Evolutionary conservation across 2,888 invertebrate genomes (phyloP).

Genomic region (Leptarthrus brevirostris): DNA sequence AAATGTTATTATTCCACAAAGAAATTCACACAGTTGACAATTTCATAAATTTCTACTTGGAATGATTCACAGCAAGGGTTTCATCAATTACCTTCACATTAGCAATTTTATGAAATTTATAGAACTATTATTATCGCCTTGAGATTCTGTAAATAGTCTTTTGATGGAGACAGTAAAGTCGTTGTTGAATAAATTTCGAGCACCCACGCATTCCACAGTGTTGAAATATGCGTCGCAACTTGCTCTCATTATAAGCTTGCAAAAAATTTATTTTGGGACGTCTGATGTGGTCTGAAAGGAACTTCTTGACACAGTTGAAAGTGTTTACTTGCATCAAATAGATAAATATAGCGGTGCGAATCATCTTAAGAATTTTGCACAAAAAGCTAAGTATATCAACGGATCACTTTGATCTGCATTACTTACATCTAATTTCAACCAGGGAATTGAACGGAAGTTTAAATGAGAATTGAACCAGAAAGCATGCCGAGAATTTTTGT

Average conservation of each 20-base stretch:
- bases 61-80: not conserved
- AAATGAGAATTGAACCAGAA: not conserved
- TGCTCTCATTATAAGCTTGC: not conserved
- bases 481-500: not conserved
- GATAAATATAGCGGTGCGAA: not conserved
- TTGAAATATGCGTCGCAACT: not conserved
- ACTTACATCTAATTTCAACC: not conserved
- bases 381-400: not conserved
- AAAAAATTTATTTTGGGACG: not conserved
- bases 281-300: not conserved
- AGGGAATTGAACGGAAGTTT: slow-evolving; percentile 1
- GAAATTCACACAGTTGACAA: too few species aligned
- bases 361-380: slow-evolving; percentile 13
- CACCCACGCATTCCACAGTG: not conserved
- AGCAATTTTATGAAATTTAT: not conserved
- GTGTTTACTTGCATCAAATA: not conserved
- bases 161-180: not conserved
- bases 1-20: too few species aligned
- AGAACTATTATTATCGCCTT: slow-evolving; percentile 1
- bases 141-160: not conserved
- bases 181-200: not conserved
- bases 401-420: not conserved
- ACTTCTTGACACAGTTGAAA: slow-evolving; percentile 2
- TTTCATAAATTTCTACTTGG: not conserved
- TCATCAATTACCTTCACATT: not conserved